Conservation (phyloP, 2,888 invertebrate genomes). For the Eueremaeus valkanovi region DNA sequence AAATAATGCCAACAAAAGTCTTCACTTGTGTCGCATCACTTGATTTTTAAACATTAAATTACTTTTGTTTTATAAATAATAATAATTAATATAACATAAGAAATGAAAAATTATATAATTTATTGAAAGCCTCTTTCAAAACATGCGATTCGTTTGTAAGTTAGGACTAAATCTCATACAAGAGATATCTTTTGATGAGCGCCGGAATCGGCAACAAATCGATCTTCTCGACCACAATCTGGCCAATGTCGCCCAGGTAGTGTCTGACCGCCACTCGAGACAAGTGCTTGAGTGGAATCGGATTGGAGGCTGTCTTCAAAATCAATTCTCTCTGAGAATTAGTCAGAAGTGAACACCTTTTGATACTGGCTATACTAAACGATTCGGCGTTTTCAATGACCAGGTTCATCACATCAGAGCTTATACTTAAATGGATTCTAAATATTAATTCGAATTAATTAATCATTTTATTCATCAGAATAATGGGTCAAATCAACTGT, state of each 20-base stretch:
- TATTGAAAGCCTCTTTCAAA: background rate
- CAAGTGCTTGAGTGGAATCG: conserved; percentile 65
- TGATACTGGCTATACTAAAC: conserved; percentile 74
- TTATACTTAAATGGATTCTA: conserved; percentile 20
- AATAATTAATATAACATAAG: too few relatives aligned
- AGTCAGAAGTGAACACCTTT: conserved; percentile 64
- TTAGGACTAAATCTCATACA: conserved; percentile 59
- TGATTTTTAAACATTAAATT: background rate
- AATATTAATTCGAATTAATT: background rate
- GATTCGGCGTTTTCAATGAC: conserved; percentile 70
- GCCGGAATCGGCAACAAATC: conserved; percentile 63
- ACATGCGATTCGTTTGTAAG: background rate
- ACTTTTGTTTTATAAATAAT: background rate
- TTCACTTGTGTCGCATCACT: background rate
- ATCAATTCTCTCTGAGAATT: conserved; percentile 64
- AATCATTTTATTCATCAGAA: background rate
- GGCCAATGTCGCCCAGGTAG: conserved; percentile 55
- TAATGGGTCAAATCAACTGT: too few relatives aligned
- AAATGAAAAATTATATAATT: background rate
- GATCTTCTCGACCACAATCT: conserved; percentile 51
- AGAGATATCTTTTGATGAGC: conserved; percentile 64
- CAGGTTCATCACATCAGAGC: conserved; percentile 57
- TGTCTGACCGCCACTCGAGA: conserved; percentile 61
- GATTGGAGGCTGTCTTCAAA: conserved; percentile 64
- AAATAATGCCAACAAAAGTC: conserved; percentile 15